These are phyloP conservation scores for Pinna nobilis DNA, from an alignment of 1,140 invertebrate genomes.

Conservation along the genomic window DNA sequence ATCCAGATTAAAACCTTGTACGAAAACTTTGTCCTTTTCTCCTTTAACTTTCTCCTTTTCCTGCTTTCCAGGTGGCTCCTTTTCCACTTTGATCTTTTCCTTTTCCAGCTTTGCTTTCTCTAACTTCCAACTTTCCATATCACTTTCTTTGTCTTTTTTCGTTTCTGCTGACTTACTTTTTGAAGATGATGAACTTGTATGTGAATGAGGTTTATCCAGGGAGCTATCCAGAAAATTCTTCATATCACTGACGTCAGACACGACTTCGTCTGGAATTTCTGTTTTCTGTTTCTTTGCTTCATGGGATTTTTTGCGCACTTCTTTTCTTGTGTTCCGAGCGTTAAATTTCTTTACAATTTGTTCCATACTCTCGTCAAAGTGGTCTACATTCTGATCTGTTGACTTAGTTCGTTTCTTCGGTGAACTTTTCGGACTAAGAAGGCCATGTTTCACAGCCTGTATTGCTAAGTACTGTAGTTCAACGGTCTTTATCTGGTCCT, in stretches of 20 bases:
- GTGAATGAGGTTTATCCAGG: neutral
- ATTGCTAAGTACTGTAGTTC: conserved; percentile 5
- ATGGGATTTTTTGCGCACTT: no score
- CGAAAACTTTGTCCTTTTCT: neutral
- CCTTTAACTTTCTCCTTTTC: neutral
- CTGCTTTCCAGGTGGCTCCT: neutral
- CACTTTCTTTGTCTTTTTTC: no score
- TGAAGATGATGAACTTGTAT: neutral
- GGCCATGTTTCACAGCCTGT: conserved; percentile 2
- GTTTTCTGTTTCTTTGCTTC: neutral
- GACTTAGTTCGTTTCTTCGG: no score
- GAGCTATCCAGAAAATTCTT: conserved; percentile 12
- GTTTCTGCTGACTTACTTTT: no score
- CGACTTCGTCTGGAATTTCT: neutral
- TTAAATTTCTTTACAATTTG: no score
- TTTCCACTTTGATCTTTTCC: neutral
- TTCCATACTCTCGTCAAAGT: no score
- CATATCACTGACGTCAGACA: conserved; percentile 9
- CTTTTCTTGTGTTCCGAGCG: no score
- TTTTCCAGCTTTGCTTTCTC: neutral
- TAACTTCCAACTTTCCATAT: no score
- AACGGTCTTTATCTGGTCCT: neutral
- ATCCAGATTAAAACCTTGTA: conserved; percentile 14
- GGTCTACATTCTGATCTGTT: no score
- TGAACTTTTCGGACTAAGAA: no score